Evolutionary conservation across 2,113 vertebrate genomes (phyloP).

Genomic region (Tor tambroides): DNA sequence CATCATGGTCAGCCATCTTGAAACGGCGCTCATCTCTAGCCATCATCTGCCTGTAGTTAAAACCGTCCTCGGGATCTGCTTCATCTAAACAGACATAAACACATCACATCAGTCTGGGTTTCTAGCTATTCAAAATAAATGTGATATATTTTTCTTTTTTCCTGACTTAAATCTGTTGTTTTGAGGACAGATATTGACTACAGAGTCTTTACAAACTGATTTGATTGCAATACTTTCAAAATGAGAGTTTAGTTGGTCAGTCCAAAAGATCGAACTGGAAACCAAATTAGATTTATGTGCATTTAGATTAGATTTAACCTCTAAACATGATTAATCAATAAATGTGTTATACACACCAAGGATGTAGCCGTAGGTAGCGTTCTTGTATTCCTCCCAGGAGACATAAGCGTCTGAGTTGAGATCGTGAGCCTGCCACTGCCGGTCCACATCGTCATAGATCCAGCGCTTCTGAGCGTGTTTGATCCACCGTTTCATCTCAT

Average conservation of each 20-base stretch:
- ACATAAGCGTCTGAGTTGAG: conserved; percentile 89
- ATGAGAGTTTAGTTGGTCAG: neutral
- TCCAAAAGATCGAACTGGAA: neutral
- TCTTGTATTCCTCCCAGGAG: conserved; percentile 98
- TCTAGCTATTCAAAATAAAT: neutral
- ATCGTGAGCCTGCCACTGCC: conserved; percentile 97
- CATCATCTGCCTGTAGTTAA: conserved; percentile 98
- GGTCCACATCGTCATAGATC: conserved; percentile 96
- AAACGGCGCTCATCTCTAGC: conserved; percentile 92
- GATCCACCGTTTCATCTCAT: conserved; percentile 96
- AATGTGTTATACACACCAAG: conserved; percentile 80
- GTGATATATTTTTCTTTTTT: neutral
- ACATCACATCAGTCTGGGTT: neutral
- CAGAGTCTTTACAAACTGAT: neutral
- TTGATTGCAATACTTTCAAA: neutral
- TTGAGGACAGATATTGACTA: neutral
- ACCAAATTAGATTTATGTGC: neutral
- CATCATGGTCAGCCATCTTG: conserved; percentile 81
- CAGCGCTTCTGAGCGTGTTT: conserved; percentile 95
- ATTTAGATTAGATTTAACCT: neutral
- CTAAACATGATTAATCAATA: neutral
- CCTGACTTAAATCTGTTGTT: neutral
- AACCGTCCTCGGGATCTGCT: conserved; percentile 90
- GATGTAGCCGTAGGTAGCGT: conserved; percentile 95
- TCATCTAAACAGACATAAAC: conserved; percentile 82